Conservation (phyloP, 1,140 invertebrate genomes). For the Agrilus planipennis region DNA sequence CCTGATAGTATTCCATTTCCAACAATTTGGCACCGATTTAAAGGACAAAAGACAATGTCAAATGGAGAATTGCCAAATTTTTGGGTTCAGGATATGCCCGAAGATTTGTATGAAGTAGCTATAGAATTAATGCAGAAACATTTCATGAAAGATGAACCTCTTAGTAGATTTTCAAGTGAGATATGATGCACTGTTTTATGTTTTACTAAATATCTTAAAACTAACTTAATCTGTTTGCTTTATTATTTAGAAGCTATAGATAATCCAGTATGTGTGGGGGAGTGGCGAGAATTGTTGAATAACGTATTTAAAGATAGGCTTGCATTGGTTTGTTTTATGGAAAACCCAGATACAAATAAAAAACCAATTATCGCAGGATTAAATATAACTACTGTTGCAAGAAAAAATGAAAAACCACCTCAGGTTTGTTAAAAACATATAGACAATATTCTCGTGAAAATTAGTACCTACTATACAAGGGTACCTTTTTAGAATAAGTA, state of each 20-base stretch:
- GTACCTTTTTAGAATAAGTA: no score
- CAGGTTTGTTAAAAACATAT: neutral
- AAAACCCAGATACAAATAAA: constrained; percentile 7
- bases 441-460: neutral
- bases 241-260: no score
- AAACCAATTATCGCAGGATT: constrained; percentile 5
- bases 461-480: no score
- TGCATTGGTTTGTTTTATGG: constrained; percentile 7
- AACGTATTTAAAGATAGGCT: constrained; percentile 1
- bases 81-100: constrained; percentile 1
- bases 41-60: neutral
- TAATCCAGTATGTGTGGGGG: neutral
- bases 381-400: neutral
- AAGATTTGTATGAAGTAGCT: constrained; percentile 1
- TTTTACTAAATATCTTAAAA: no score
- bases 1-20: neutral
- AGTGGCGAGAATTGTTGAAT: neutral
- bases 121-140: neutral
- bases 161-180: constrained; percentile 2
- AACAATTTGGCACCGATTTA: neutral
- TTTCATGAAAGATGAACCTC: constrained; percentile 1
- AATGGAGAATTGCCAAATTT: constrained; percentile 1
- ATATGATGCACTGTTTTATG: no score
- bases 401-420: neutral
- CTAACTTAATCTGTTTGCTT: no score